A percentile compares a stretch with the other conserved stretches of the same genome.
These are phyloP conservation scores for Eupeodes luniger DNA, from an alignment of 2,888 invertebrate genomes.

Conservation along the genomic window DNA sequence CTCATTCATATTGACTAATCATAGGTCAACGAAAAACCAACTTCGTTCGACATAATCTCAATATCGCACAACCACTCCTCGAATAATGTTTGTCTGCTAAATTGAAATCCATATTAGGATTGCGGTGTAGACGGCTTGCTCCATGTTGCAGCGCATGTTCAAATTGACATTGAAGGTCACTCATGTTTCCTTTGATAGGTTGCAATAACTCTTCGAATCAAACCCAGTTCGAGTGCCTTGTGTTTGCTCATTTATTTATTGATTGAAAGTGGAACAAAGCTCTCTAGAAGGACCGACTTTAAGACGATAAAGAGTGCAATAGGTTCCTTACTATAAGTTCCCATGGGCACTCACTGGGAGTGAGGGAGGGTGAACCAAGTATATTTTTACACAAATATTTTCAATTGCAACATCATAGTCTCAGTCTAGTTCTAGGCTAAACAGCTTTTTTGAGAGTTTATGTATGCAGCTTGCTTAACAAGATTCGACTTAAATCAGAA, in stretches of 20 bases:
- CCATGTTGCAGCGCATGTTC: conserved; percentile 21
- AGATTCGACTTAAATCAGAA: conserved; percentile 53
- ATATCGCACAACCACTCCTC: conserved; percentile 57
- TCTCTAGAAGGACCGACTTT: conserved; percentile 33
- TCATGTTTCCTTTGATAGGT: conserved; percentile 64
- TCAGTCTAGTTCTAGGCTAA: conserved; percentile 10
- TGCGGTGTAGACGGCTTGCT: conserved; percentile 29
- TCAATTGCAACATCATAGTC: conserved; percentile 24
- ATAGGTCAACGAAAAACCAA: conserved; percentile 13
- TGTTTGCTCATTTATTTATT: conserved; percentile 51
- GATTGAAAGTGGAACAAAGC: conserved; percentile 35
- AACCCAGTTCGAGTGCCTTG: conserved; percentile 27
- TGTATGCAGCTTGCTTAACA: not conserved
- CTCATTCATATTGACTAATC: conserved; percentile 36
- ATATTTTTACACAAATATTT: conserved; percentile 42
- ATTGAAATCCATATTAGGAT: conserved; percentile 49
- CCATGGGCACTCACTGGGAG: not conserved
- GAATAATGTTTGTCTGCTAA: conserved; percentile 41
- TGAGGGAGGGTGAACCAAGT: conserved; percentile 52
- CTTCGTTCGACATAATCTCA: conserved; percentile 30
- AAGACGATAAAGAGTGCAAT: not conserved
- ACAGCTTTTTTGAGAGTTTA: conserved; percentile 3
- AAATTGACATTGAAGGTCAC: conserved; percentile 59
- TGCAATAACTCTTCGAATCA: conserved; percentile 61
- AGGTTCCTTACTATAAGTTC: conserved; percentile 11